Evolutionary conservation across 1,140 invertebrate species (phyloP), one percentile per base, ranked within the genome.

Genomic region (Platyura marginata): DNA sequence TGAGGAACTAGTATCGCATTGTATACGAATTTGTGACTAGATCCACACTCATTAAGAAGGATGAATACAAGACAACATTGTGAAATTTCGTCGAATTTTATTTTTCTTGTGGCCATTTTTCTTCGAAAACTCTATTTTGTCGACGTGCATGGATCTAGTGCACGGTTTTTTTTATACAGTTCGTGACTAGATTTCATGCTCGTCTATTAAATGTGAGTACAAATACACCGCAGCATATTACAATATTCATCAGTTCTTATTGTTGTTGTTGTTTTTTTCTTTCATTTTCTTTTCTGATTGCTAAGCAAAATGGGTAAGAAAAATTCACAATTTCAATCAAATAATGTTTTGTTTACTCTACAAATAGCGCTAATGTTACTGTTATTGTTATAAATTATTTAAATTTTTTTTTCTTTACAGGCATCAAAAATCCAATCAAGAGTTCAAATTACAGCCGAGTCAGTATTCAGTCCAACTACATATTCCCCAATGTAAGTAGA

Each of bases 171-270:
- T 47, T 55, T 54, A 60, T 59, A 52, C n/a, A n/a, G n/a, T 60
- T 60, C 57, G 57, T 60, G 57, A 60, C 57, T 60, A 60, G 57
- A 60, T 60, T 58, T 60, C 57, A 60, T 60, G 57, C 57, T 60
- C 57, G 57, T 60, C 57, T 60, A 60, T 60, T 60, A 60, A 60
- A 57, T 60, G 58, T 36, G n/a, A n/a, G n/a, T n/a, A n/a, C n/a
- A n/a, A n/a, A n/a, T n/a, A n/a, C n/a, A n/a, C n/a, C n/a, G n/a
- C n/a, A n/a, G n/a, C n/a, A n/a, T n/a, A n/a, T n/a, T n/a, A n/a
- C n/a, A n/a, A n/a, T n/a, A n/a, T n/a, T n/a, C n/a, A n/a, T n/a
- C n/a, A n/a, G n/a, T n/a, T n/a, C n/a, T n/a, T n/a, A n/a, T n/a
- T n/a, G n/a, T n/a, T n/a, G n/a, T n/a, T n/a, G n/a, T n/a, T n/a